Conservation (phyloP, 2,113 vertebrate species). For the Thalassarche chlororhynchos region DNA sequence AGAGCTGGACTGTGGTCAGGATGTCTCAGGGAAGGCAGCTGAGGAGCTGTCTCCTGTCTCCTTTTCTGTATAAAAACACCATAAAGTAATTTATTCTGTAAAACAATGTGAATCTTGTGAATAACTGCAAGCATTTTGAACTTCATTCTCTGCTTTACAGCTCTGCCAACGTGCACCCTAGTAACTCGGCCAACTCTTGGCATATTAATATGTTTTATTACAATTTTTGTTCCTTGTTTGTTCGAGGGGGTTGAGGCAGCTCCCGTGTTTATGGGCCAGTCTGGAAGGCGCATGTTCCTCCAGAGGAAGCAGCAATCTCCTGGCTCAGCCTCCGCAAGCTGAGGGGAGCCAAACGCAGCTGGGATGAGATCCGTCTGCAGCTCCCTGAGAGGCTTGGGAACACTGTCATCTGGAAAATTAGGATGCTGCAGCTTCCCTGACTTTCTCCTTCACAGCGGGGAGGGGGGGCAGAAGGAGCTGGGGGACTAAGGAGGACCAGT, state of each 20-base stretch:
- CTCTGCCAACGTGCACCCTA: background rate
- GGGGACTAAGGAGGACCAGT: background rate
- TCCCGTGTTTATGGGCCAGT: background rate
- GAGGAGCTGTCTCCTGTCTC: background rate
- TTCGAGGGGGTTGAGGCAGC: background rate
- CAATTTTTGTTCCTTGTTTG: background rate
- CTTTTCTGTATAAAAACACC: background rate
- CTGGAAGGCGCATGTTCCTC: background rate
- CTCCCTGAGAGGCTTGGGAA: background rate
- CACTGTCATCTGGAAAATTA: background rate
- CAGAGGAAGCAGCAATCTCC: background rate
- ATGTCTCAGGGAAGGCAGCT: background rate
- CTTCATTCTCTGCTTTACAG: background rate
- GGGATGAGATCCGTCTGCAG: background rate
- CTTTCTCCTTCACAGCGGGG: background rate
- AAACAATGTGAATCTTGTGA: constrained; percentile 12
- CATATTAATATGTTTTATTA: background rate
- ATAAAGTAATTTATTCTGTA: background rate
- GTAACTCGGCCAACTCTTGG: background rate
- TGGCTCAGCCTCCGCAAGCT: background rate
- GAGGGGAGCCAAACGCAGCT: background rate
- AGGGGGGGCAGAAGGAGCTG: background rate
- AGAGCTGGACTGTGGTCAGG: background rate
- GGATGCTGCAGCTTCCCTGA: background rate
- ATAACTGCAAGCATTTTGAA: background rate